Conservation (phyloP, 1,140 invertebrate species). For the Centruroides vittatus region DNA sequence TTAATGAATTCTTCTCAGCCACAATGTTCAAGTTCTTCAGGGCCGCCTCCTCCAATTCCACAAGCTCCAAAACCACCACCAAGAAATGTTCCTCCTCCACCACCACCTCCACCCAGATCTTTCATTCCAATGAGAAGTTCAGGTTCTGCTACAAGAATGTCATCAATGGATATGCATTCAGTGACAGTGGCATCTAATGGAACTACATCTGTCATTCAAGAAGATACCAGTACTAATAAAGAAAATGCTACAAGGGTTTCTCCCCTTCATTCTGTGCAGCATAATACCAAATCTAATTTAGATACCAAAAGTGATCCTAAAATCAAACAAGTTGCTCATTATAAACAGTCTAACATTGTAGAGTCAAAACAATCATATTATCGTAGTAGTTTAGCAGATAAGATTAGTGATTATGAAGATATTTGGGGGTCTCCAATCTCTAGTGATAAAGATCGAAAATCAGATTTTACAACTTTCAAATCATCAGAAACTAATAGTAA, state of each 20-base stretch:
- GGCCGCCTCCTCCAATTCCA: conserved; percentile 11
- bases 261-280: no score
- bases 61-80: conserved; percentile 10
- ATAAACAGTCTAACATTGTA: conserved; percentile 66
- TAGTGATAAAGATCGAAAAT: not conserved
- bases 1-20: no score
- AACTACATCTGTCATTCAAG: no score
- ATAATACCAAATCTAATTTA: no score
- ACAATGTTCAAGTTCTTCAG: no score
- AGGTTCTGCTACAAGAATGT: no score
- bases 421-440: conserved; percentile 47
- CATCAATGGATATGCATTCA: no score
- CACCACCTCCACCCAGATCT: conserved; percentile 29
- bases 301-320: no score
- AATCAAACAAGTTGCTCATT: conserved; percentile 40
- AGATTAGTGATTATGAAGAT: conserved; percentile 89
- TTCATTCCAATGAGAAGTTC: no score
- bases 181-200: no score
- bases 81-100: conserved; percentile 39
- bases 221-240: no score
- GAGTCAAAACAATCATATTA: conserved; percentile 66
- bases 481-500: not conserved
- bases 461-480: conserved; percentile 4
- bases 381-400: conserved; percentile 70
- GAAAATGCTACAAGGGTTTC: no score